Evolutionary conservation across 2,797 vertebrate genomes (phyloP), one percentile per base, ranked within the genome.

Genomic region (Lepilemur ruficaudatus): DNA sequence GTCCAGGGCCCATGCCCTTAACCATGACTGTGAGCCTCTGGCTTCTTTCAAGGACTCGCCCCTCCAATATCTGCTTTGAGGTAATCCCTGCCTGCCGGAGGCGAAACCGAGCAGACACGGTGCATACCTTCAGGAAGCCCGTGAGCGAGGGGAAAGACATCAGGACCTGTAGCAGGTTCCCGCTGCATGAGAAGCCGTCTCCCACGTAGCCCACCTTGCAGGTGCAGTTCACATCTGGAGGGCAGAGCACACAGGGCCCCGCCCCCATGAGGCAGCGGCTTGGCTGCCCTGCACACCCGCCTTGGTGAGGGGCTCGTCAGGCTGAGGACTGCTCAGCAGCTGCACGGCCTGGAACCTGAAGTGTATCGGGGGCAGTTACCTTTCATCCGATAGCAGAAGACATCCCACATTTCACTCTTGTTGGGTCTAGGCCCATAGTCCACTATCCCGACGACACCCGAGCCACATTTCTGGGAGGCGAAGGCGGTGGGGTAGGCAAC

Each of bases 131-230:
- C 63, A 99, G 97, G 98, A 99, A 99, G 98, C 99, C 99, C 32
- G 98, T 99, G 98, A 99, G 99, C 0, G 97, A 98, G 0, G 99
- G 99, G 10, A 98, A 98, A 89, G 99, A 98, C 84, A 83, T 98
- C 78, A 99, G 99, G 89, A 99, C 99, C 98, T 99, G 99, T 90
- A 99, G 97, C 93, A 99, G 98, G 98, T 99, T 99, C 72, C 99
- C 99, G 0, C 98, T 99, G 55, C 99, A 99, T 3, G 97, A 98
- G 97, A 98, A 98, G 67, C 99, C 99, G 0, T 99, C 99, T 46
- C 99, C 99, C 73, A 99, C 97, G 0, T 99, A 99, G 93, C 99
- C 99, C 0, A 20, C 75, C 91, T 99, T 99, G 98, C 99, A 99
- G 94, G 98, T 99, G 90, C 99, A 99, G 89, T 98, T 98, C 95